Percentiles rank a stretch among this genome's conserved stretches.
phyloP scores from a whole-genome alignment of 1,140 invertebrate genomes.

The Diorhabda carinulata region DNA sequence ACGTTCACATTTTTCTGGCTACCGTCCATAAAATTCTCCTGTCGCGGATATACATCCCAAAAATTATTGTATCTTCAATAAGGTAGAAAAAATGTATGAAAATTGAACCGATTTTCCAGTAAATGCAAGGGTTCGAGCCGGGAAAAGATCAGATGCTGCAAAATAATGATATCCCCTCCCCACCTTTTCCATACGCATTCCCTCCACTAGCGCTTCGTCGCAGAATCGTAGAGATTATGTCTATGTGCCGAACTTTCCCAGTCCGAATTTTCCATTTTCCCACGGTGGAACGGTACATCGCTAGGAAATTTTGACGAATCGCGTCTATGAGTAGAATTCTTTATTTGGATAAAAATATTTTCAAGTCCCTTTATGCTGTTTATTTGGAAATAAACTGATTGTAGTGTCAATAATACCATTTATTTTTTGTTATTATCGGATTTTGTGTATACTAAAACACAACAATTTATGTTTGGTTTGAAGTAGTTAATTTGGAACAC shows the following conservation, averaged over 20 bases:
- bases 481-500: too few relatives aligned
- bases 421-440: too few relatives aligned
- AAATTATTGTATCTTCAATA: constrained; percentile 8
- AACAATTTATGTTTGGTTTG: too few relatives aligned
- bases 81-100: constrained; percentile 22
- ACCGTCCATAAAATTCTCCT: neutral
- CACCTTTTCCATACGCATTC: constrained; percentile 22
- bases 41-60: neutral
- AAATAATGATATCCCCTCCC: constrained; percentile 34
- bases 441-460: too few relatives aligned
- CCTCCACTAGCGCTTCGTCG: constrained; percentile 24
- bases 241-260: constrained; percentile 21
- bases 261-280: constrained; percentile 25
- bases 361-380: too few relatives aligned
- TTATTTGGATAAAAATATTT: too few relatives aligned
- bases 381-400: too few relatives aligned
- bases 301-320: constrained; percentile 4
- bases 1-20: neutral
- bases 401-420: too few relatives aligned
- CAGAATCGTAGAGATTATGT: constrained; percentile 15
- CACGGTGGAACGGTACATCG: constrained; percentile 19
- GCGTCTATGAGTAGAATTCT: neutral
- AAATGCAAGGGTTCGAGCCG: constrained; percentile 29
- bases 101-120: constrained; percentile 27
- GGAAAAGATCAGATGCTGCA: constrained; percentile 33